These are phyloP conservation scores for Leptopilina drosophilae DNA, from an alignment of 2,888 invertebrate species.

Conservation along the genomic window DNA sequence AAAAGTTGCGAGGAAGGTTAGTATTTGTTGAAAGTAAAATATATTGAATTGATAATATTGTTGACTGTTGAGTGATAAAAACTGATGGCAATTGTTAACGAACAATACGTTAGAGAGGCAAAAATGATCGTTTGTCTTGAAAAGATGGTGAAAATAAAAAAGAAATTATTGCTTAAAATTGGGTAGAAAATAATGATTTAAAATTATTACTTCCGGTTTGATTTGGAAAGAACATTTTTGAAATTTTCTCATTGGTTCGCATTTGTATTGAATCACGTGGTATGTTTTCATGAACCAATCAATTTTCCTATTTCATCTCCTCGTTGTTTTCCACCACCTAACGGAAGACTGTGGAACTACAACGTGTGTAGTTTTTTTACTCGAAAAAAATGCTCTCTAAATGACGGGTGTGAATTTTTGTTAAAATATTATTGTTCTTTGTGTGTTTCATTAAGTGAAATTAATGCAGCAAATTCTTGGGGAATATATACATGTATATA, in stretches of 20 bases:
- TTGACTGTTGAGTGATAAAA: not conserved
- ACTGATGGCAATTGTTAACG: not conserved
- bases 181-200: not conserved
- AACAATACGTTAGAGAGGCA: too few species aligned
- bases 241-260: slow-evolving; percentile 51
- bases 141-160: not conserved
- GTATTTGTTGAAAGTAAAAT: not conserved
- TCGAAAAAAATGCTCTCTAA: slow-evolving; percentile 63
- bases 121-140: not conserved
- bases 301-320: slow-evolving; percentile 50
- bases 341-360: slow-evolving; percentile 47
- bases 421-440: slow-evolving; percentile 41
- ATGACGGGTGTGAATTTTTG: slow-evolving; percentile 56
- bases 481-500: not conserved
- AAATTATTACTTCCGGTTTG: not conserved
- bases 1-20: not conserved
- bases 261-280: slow-evolving; percentile 39
- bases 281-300: slow-evolving; percentile 49
- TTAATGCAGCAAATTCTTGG: not conserved
- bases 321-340: slow-evolving; percentile 11
- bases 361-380: slow-evolving; percentile 57
- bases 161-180: not conserved
- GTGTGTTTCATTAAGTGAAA: not conserved
- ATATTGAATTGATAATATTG: not conserved
- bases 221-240: not conserved